phyloP scores from a whole-genome alignment of 2,797 vertebrate genomes.

The Crax fasciolata region DNA sequence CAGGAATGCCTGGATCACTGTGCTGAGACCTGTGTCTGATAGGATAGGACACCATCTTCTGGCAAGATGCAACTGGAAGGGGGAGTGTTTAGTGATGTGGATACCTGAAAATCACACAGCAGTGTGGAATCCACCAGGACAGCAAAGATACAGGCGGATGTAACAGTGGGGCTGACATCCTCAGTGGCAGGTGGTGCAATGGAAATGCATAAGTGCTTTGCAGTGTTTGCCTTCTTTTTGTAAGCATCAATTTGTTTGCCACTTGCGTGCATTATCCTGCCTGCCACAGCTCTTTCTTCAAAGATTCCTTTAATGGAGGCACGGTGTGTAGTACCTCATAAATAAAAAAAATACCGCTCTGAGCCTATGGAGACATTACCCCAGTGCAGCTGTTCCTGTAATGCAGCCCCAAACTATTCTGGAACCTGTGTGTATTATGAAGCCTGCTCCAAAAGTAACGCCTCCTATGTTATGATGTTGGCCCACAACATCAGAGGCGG shows the following conservation, averaged over 20 bases:
- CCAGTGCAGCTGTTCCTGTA: neutral
- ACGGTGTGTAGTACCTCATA: neutral
- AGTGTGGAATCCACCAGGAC: neutral
- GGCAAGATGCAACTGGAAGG: slow-evolving; percentile 41
- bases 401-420: neutral
- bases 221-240: neutral
- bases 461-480: neutral
- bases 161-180: neutral
- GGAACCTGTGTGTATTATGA: neutral
- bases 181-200: neutral
- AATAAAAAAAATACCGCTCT: neutral
- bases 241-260: neutral
- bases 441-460: neutral
- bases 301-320: neutral
- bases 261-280: neutral
- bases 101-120: neutral
- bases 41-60: slow-evolving; percentile 76
- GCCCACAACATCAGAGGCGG: neutral
- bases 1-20: slow-evolving; percentile 41
- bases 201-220: neutral
- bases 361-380: neutral
- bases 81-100: neutral
- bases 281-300: neutral
- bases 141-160: neutral
- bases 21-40: slow-evolving; percentile 57